phyloP scores from a whole-genome alignment of 2,797 vertebrate species.

The Myotis daubentonii region DNA sequence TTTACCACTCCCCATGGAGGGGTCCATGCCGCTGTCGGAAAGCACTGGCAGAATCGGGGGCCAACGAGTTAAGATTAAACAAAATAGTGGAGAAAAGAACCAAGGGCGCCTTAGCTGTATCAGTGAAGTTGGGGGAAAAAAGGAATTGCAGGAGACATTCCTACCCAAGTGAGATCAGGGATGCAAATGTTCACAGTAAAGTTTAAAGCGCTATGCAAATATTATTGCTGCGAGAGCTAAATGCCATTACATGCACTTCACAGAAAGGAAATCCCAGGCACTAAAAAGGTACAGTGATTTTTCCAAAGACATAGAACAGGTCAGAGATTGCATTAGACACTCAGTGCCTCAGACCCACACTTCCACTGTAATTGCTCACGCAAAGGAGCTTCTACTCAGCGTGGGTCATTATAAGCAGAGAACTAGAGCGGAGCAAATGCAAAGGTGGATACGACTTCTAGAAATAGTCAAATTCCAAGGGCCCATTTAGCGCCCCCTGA shows the following conservation, averaged over 20 bases:
- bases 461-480: not conserved
- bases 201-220: slow-evolving; percentile 70
- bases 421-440: slow-evolving; percentile 2
- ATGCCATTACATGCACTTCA: slow-evolving; percentile 50
- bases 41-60: not conserved
- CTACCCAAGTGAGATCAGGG: not conserved
- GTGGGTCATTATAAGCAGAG: slow-evolving; percentile 22
- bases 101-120: not conserved
- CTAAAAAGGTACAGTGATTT: slow-evolving; percentile 39
- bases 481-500: not conserved
- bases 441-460: not conserved
- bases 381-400: not conserved
- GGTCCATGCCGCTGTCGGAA: not conserved
- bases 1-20: not conserved
- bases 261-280: slow-evolving; percentile 34
- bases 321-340: slow-evolving; percentile 60
- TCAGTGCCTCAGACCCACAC: not conserved
- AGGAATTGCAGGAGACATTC: not conserved
- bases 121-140: not conserved
- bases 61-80: slow-evolving; percentile 33
- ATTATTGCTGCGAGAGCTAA: slow-evolving; percentile 60
- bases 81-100: not conserved
- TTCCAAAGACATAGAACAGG: slow-evolving; percentile 66
- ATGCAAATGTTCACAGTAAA: slow-evolving; percentile 47
- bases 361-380: slow-evolving; percentile 14